Conservation (phyloP, 2,113 vertebrate species). For the Salvelinus fontinalis region DNA sequence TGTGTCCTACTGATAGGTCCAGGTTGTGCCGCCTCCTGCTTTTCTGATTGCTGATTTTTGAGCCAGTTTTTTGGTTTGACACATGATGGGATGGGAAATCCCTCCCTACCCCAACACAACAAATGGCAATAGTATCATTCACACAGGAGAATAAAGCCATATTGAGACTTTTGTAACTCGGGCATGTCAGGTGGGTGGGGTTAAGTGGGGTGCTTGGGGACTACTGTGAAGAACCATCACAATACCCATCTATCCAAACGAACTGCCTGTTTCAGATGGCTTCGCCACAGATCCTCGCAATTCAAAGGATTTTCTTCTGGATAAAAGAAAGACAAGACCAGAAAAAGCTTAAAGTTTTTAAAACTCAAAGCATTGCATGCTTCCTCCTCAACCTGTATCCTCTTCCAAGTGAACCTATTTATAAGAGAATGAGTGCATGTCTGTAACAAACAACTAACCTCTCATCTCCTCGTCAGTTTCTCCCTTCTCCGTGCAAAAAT, state of each 20-base stretch:
- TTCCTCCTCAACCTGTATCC: slow-evolving; percentile 78
- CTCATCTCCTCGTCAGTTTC: slow-evolving; percentile 63
- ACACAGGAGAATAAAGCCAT: slow-evolving; percentile 99
- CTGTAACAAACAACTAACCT: slow-evolving; percentile 71
- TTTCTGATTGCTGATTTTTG: slow-evolving; percentile 71
- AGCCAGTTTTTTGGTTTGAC: slow-evolving; percentile 67
- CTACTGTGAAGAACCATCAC: slow-evolving; percentile 60
- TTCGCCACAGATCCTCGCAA: slow-evolving; percentile 54
- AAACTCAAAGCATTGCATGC: slow-evolving; percentile 76
- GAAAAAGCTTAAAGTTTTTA: slow-evolving; percentile 59
- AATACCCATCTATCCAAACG: background rate
- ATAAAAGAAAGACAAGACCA: slow-evolving; percentile 46
- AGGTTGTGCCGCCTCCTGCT: slow-evolving; percentile 65
- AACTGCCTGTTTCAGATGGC: slow-evolving; percentile 66
- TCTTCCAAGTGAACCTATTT: slow-evolving; percentile 79
- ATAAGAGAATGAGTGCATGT: slow-evolving; percentile 80
- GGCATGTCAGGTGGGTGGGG: slow-evolving; percentile 29
- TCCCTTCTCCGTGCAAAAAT: slow-evolving; percentile 42
- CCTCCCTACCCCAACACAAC: slow-evolving; percentile 67
- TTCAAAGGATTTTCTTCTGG: slow-evolving; percentile 46
- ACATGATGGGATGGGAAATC: slow-evolving; percentile 44
- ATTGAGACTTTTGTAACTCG: slow-evolving; percentile 81
- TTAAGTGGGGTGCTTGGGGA: slow-evolving; percentile 42
- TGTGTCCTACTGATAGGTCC: too few relatives aligned
- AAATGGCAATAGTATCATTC: slow-evolving; percentile 86